Conservation (phyloP, 2,113 vertebrate genomes). For the Mobula hypostoma region DNA sequence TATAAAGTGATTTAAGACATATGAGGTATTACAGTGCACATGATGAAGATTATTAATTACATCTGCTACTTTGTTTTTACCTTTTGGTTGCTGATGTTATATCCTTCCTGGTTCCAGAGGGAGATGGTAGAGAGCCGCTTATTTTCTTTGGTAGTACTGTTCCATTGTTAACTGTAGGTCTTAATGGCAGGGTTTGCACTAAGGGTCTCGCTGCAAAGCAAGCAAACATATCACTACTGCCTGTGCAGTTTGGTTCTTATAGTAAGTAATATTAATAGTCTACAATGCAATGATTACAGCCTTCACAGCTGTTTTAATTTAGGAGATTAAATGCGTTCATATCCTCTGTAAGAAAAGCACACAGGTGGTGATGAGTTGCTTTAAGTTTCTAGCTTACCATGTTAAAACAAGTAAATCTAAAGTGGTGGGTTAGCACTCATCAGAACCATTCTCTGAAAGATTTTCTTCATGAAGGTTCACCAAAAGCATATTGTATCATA, state of each 20-base stretch:
- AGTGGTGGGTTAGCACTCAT: not conserved
- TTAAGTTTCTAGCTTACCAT: not conserved
- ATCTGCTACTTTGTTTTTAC: slow-evolving; percentile 50
- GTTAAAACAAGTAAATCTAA: not conserved
- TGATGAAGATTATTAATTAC: not conserved
- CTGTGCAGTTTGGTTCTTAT: too few relatives aligned
- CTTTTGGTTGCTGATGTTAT: slow-evolving; percentile 68
- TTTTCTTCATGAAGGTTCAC: not conserved
- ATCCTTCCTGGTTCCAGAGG: slow-evolving; percentile 82
- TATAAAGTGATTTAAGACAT: not conserved
- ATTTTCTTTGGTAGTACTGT: slow-evolving; percentile 91
- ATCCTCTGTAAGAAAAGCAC: not conserved
- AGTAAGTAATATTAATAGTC: not conserved
- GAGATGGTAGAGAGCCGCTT: slow-evolving; percentile 75
- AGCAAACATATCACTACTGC: not conserved
- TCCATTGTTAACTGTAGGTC: slow-evolving; percentile 84
- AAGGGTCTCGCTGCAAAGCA: slow-evolving; percentile 76
- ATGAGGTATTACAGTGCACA: not conserved
- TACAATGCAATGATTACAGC: not conserved
- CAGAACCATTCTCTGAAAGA: not conserved
- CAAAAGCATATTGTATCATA: not conserved
- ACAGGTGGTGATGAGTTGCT: not conserved
- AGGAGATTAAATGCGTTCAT: not conserved
- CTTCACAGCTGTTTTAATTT: not conserved
- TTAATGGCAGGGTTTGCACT: slow-evolving; percentile 80